Percentiles rank a stretch among this genome's conserved stretches.
These are phyloP conservation scores for Heliocidaris erythrogramma DNA, from an alignment of 35 echinoderm and acorn worm genomes.

Conservation along the genomic window DNA sequence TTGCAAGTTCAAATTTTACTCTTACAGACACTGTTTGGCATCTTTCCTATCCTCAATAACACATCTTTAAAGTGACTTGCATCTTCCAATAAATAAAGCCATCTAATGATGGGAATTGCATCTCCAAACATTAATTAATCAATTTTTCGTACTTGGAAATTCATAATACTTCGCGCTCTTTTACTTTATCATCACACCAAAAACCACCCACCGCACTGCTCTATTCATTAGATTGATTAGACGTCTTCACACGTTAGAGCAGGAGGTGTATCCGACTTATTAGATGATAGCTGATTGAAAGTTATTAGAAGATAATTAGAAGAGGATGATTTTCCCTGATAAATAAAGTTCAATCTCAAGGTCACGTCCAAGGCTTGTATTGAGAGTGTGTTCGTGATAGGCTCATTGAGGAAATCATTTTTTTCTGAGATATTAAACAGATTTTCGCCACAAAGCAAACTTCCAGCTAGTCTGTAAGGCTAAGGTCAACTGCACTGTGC, in stretches of 20 bases:
- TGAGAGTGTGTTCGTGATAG: neutral
- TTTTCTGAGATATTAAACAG: neutral
- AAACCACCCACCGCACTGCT: neutral
- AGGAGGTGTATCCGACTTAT: neutral
- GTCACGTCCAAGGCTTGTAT: neutral
- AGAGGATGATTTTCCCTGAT: neutral
- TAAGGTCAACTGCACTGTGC: neutral
- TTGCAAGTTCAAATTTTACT: neutral
- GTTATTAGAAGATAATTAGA: neutral
- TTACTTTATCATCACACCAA: too few relatives aligned
- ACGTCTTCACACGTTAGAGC: neutral
- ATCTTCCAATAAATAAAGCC: neutral
- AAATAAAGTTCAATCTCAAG: conserved; percentile 8
- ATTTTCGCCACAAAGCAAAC: neutral
- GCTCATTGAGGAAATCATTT: neutral
- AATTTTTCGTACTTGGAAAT: neutral
- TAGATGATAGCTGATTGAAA: neutral
- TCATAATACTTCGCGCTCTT: too few relatives aligned
- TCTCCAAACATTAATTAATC: neutral
- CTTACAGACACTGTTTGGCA: neutral
- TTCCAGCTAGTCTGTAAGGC: neutral
- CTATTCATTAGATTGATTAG: neutral
- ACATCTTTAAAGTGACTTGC: neutral
- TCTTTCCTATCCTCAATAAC: neutral
- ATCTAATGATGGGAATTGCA: neutral